Evolutionary conservation across 2,888 invertebrate genomes (phyloP), one percentile per base, ranked within the genome.

Genomic region (Melanchra persicariae): DNA sequence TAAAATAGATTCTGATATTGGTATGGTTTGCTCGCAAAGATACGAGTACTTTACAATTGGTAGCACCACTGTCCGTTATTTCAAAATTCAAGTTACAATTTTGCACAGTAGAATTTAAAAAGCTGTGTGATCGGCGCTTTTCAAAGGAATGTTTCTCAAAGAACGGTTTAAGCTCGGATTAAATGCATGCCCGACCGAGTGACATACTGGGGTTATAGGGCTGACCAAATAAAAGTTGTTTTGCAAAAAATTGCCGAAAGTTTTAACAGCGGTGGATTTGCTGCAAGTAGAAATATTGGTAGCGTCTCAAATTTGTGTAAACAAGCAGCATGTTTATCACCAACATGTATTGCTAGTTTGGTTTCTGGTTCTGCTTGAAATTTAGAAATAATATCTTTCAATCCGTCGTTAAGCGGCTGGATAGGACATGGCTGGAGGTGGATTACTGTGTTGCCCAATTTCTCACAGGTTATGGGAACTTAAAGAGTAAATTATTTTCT

Each of bases 121-220:
- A 24, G 19, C 12, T 67, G 60, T 10, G 40, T n/a, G 57, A 65
- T 67, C 65, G 74, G 51, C 54, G 60, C 45, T 47, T 79, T 51
- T 73, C 68, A 72, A 79, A 79, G 76, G 59, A 75, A 79, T 66
- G 69, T 79, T 66, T 73, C 71, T 58, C 65, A 58, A 49, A 75
- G 60, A 79, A 76, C 71, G 74, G 75, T 73, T 79, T 69, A 75
- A 77, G 51, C 59, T 79, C 61, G 54, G 77, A 83, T 85, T 84
- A 79, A 82, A 77, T 70, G 82, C 64, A 77, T 71, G 52, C 52
- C 26, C 67, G 83, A 74, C 86, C 84, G 79, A 82, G 73, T 86
- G 79, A 83, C 87, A 86, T 66, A 86, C 81, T 84, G 57, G 40
- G 55, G 55, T 17, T n/a, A 43, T 57, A 80, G 76, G 74, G 83